Conservation (phyloP, 2,888 invertebrate genomes). For the Smittia aterrima region DNA sequence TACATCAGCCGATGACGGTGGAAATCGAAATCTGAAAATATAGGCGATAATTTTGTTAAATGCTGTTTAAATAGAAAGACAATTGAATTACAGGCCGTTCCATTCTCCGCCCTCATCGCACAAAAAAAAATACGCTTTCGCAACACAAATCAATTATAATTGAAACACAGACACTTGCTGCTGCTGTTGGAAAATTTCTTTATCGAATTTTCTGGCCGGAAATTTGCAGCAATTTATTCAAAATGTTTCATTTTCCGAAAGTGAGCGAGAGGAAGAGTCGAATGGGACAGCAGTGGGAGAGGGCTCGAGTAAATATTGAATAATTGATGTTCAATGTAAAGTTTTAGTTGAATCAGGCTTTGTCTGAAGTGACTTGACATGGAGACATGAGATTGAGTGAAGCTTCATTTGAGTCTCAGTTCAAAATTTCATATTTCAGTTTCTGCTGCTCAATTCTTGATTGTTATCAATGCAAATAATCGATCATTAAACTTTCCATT, state of each 20-base stretch:
- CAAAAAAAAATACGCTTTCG: neutral
- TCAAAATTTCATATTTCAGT: neutral
- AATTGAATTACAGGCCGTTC: constrained; percentile 29
- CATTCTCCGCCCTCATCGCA: neutral
- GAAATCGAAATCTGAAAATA: constrained; percentile 20
- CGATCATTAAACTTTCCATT: no score
- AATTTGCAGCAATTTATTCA: constrained; percentile 32
- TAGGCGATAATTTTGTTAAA: constrained; percentile 38
- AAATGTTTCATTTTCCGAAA: constrained; percentile 28
- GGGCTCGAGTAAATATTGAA: neutral
- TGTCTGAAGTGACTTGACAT: neutral
- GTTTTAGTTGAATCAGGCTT: neutral
- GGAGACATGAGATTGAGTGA: neutral
- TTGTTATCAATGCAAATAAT: no score
- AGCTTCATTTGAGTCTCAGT: neutral
- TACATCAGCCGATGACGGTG: neutral
- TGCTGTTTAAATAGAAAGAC: constrained; percentile 39
- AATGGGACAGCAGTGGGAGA: neutral
- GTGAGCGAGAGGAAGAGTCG: neutral
- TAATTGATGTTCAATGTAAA: constrained; percentile 20
- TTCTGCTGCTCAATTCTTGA: no score
- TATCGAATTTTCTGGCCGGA: constrained; percentile 9
- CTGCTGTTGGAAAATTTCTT: neutral
- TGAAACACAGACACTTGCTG: neutral
- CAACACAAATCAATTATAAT: constrained; percentile 20